A percentile compares a stretch with the other conserved stretches of the same genome.
Conservation (phyloP, 1,140 invertebrate species). For the Cyrtorhinus lividipennis region DNA sequence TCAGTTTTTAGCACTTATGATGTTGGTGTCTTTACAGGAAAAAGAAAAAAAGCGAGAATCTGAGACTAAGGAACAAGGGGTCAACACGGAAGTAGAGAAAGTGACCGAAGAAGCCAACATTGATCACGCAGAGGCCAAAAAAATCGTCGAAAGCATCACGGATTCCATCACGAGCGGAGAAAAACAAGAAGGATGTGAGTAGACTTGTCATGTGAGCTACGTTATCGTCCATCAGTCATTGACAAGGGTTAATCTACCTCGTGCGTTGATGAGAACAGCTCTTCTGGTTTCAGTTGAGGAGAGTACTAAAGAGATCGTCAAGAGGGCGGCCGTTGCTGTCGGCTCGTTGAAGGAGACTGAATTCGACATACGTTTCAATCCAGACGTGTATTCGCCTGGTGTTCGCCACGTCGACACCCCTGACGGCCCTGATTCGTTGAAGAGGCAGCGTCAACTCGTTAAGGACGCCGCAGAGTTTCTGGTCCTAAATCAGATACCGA, state of each 20-base stretch:
- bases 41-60: slow-evolving; percentile 32
- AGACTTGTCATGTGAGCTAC: slow-evolving; percentile 22
- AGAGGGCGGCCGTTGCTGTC: slow-evolving; percentile 72
- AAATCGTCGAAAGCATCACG: slow-evolving; percentile 77
- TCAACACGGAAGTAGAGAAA: slow-evolving; percentile 24
- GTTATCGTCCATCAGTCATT: too few species aligned
- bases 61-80: slow-evolving; percentile 26
- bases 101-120: slow-evolving; percentile 33
- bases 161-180: slow-evolving; percentile 64
- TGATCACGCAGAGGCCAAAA: slow-evolving; percentile 75
- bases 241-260: not conserved
- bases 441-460: slow-evolving; percentile 74
- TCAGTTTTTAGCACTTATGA: too few species aligned
- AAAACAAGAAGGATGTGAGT: slow-evolving; percentile 55
- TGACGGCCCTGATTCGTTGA: slow-evolving; percentile 46
- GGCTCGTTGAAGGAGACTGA: slow-evolving; percentile 86
- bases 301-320: slow-evolving; percentile 76
- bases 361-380: slow-evolving; percentile 87
- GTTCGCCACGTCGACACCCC: slow-evolving; percentile 66
- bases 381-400: slow-evolving; percentile 90
- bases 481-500: slow-evolving; percentile 81
- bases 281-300: slow-evolving; percentile 48
- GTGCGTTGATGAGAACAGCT: not conserved
- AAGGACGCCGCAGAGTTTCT: slow-evolving; percentile 93
- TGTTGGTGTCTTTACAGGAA: slow-evolving; percentile 29